A percentile compares a stretch with the other conserved stretches of the same genome.
Evolutionary conservation across 1,140 invertebrate species (phyloP).

Genomic region (Zaprionus capensis): DNA sequence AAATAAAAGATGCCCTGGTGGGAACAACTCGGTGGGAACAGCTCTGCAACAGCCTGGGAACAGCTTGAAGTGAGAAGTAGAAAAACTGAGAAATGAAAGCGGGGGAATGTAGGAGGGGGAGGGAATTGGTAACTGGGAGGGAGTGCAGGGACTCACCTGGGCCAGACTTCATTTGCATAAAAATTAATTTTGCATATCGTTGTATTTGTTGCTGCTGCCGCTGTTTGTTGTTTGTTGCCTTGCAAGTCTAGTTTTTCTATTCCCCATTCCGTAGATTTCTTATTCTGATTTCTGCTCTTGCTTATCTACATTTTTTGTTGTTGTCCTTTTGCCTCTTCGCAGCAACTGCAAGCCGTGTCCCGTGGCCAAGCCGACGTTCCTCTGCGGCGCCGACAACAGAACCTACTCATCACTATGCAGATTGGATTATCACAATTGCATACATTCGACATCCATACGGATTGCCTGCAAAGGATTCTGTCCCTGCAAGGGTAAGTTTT

Average conservation of each 20-base stretch:
- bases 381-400: slow-evolving; percentile 95
- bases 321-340: slow-evolving; percentile 22
- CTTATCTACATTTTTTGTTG: slow-evolving; percentile 38
- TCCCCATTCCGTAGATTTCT: not conserved
- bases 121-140: not conserved
- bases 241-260: slow-evolving; percentile 2
- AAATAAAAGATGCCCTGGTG: slow-evolving; percentile 61
- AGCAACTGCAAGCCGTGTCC: slow-evolving; percentile 92
- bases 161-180: slow-evolving; percentile 72
- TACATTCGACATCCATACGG: slow-evolving; percentile 90
- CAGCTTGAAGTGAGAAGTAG: not conserved
- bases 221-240: slow-evolving; percentile 61
- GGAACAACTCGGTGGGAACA: slow-evolving; percentile 3
- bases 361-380: slow-evolving; percentile 91
- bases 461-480: slow-evolving; percentile 95
- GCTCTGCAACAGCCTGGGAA: not conserved
- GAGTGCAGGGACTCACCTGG: slow-evolving; percentile 6
- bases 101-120: not conserved
- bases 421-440: slow-evolving; percentile 96
- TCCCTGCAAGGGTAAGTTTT: slow-evolving; percentile 88
- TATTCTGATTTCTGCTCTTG: slow-evolving; percentile 43
- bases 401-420: slow-evolving; percentile 96
- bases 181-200: slow-evolving; percentile 82
- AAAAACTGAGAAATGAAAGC: not conserved
- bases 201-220: slow-evolving; percentile 4